Evolutionary conservation across 2,113 vertebrate genomes (phyloP).

Genomic region (Saimiri boliviensis): DNA sequence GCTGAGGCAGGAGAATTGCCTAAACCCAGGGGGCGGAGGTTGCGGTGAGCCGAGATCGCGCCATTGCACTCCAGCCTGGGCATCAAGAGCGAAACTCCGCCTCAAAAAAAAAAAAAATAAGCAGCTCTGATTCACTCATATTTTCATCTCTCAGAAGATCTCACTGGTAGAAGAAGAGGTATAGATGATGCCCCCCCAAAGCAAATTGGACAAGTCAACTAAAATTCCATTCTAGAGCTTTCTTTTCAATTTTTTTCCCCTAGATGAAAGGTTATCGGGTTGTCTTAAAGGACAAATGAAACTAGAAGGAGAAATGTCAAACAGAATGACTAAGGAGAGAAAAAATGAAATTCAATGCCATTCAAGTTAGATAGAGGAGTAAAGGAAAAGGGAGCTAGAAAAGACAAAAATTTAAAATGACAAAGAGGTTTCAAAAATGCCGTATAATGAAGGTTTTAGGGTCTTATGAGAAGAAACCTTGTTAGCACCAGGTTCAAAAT

Average conservation of each 20-base stretch:
- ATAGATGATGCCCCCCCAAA: not conserved
- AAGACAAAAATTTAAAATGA: slow-evolving; percentile 1
- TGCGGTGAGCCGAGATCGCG: too few species aligned
- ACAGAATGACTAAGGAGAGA: not conserved
- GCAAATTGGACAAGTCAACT: not conserved
- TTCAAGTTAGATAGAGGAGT: not conserved
- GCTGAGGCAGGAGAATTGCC: too few species aligned
- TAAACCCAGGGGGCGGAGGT: too few species aligned
- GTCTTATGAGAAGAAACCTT: not conserved
- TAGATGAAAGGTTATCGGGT: not conserved
- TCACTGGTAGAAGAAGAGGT: not conserved
- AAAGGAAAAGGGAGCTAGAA: not conserved
- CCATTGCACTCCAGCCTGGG: too few species aligned
- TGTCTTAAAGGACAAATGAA: not conserved
- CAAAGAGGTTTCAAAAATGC: not conserved
- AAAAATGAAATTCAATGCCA: not conserved
- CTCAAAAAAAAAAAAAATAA: too few species aligned
- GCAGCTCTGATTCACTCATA: not conserved
- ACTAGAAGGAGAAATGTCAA: not conserved
- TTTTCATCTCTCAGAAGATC: not conserved
- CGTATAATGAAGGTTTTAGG: not conserved
- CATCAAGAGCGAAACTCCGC: too few species aligned
- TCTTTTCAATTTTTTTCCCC: not conserved
- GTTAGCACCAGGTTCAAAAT: not conserved
- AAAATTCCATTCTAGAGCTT: not conserved